Base-by-base conservation (phyloP, 1,140 invertebrate species). In the Oedothorax gibbosus region DNA sequence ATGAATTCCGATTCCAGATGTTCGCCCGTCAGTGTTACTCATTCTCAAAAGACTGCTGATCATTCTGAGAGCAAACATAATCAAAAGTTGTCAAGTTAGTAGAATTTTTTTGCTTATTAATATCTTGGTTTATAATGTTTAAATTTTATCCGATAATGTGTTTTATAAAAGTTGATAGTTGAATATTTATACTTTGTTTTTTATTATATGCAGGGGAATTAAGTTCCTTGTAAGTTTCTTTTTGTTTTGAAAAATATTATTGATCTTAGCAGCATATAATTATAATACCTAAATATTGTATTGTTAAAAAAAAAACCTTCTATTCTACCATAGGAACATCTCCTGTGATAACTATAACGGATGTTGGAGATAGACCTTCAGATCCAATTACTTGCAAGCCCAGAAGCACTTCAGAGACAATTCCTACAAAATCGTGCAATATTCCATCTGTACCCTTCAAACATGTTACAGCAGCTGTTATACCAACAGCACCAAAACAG, bases 401-500 rank as follows among this genome's bases (percentile, higher is more conserved):
- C 15, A 76, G 49, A 73, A 66, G 50, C 53, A 76, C 18, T 50
- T 11, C 57, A n/a, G 60, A 72, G 8, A 1, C 60, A 49, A 14
- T 62, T 14, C 14, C 53, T 11, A 18, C 21, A 56, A 75, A 66
- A 66, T 50, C 21, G 14, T 20, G 57, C 35, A 75, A 57, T 71
- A 62, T 10, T 84, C 15, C 60, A 57, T 11, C 49, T 60, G 51
- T 53, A 21, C 15, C 49, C 35, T 21, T 84, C n/a, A 85, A 85
- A 50, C 72, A 85, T 62, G 73, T 85, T 10, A 78, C 83, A 20
- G 83, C 83, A 2, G 83, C 83, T 71, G 83, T 85, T 11, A 85
- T 85, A 60, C 83, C 83, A 20, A 85, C 83, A 50, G 83, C 83
- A 20, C 83, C 83, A 15, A 85, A 85, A 78, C 83, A 85, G 49